These are phyloP conservation scores for Nycticryphes semicollaris DNA, from an alignment of 2,113 vertebrate genomes.

Conservation along the genomic window DNA sequence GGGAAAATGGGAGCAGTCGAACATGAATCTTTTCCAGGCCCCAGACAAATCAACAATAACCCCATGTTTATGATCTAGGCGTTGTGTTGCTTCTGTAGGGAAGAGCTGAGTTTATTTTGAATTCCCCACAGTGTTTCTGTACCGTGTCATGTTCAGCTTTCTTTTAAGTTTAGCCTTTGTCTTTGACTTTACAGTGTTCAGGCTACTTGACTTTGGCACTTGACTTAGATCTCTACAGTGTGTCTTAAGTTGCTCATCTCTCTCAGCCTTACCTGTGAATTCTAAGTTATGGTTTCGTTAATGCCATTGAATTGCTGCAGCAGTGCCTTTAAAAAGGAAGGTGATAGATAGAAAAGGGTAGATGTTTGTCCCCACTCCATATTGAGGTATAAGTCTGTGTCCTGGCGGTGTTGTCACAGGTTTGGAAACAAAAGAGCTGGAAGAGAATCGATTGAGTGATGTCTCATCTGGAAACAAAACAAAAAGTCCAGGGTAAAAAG, in stretches of 20 bases:
- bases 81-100: neutral
- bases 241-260: neutral
- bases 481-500: neutral
- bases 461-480: conserved; percentile 28
- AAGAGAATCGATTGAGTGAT: neutral
- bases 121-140: neutral
- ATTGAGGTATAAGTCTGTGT: neutral
- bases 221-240: neutral
- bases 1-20: neutral
- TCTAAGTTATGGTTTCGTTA: neutral
- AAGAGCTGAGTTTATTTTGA: neutral
- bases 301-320: neutral
- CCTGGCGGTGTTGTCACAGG: neutral
- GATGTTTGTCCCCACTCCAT: neutral
- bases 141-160: neutral
- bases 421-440: conserved; percentile 11
- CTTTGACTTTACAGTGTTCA: neutral
- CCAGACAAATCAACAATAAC: neutral
- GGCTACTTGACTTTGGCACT: neutral
- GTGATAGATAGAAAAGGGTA: neutral
- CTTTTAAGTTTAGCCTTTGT: neutral
- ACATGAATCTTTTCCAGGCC: neutral
- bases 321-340: neutral
- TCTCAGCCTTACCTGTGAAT: neutral
- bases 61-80: neutral